These are phyloP conservation scores for Drosophila pruinosa DNA, from an alignment of 1,140 invertebrate genomes.

Conservation along the genomic window DNA sequence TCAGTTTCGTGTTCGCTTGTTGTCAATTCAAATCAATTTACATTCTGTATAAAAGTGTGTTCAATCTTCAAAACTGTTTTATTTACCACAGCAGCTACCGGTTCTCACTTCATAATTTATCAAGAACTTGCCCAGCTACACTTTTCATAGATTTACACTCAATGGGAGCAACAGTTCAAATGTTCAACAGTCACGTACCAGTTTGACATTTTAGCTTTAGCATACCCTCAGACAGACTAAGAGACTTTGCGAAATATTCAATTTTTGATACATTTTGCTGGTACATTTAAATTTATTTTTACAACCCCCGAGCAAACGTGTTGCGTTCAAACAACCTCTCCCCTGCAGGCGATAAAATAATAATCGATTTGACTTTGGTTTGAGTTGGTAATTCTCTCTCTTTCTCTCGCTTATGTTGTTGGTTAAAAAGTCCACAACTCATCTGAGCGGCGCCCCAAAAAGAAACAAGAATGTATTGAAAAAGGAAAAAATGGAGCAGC, in stretches of 20 bases:
- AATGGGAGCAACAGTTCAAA: constrained; percentile 15
- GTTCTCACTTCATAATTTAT: constrained; percentile 15
- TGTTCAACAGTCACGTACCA: constrained; percentile 60
- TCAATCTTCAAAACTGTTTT: neutral
- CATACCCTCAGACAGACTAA: neutral
- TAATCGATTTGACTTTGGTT: constrained; percentile 76
- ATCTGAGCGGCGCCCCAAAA: constrained; percentile 26
- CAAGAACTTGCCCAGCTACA: constrained; percentile 14
- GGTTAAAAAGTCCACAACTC: constrained; percentile 36
- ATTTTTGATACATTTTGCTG: constrained; percentile 70
- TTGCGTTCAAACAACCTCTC: constrained; percentile 12
- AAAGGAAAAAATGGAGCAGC: constrained; percentile 54
- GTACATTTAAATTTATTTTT: constrained; percentile 72
- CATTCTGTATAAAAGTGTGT: neutral
- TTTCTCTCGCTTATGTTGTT: neutral
- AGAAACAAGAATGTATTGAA: neutral
- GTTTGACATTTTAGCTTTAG: constrained; percentile 40
- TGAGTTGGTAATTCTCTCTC: constrained; percentile 31
- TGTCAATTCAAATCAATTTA: neutral
- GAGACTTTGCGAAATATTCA: constrained; percentile 55
- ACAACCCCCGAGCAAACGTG: constrained; percentile 55
- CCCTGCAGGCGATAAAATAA: constrained; percentile 68
- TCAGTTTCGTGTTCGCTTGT: too few species aligned
- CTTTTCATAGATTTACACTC: neutral
- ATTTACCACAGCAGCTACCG: neutral